Conservation (phyloP, 2,797 vertebrate genomes). For the Artibeus lituratus region DNA sequence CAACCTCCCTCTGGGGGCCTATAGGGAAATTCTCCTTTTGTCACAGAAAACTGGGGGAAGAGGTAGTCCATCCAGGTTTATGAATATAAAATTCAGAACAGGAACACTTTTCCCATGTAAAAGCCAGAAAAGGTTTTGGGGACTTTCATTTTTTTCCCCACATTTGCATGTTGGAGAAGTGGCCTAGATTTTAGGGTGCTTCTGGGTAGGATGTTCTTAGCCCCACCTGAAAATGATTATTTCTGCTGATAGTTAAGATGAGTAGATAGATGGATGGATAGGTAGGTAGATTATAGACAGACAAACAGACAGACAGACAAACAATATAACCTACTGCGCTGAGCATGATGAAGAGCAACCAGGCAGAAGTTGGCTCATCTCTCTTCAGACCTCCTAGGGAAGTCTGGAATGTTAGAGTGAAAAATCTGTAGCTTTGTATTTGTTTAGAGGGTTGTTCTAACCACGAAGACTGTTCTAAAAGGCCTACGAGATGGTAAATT, state of each 20-base stretch:
- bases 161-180: neutral
- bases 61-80: neutral
- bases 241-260: neutral
- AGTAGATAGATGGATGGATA: neutral
- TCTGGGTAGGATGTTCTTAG: neutral
- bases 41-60: slow-evolving; percentile 20
- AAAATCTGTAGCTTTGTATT: neutral
- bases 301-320: neutral
- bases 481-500: neutral
- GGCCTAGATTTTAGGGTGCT: neutral
- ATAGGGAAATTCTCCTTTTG: slow-evolving; percentile 21
- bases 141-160: neutral
- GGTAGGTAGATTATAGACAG: no score
- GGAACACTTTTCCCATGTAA: slow-evolving; percentile 15
- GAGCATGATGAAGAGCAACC: neutral
- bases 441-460: neutral
- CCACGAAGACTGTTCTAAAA: neutral
- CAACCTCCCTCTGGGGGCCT: neutral
- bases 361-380: neutral
- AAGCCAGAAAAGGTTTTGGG: neutral
- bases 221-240: neutral
- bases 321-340: neutral
- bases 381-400: neutral
- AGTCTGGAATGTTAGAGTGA: neutral
- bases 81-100: slow-evolving; percentile 31